Evolutionary conservation across 1,140 invertebrate species (phyloP), one percentile per base, ranked within the genome.

Genomic region (Steinernema khuongi): DNA sequence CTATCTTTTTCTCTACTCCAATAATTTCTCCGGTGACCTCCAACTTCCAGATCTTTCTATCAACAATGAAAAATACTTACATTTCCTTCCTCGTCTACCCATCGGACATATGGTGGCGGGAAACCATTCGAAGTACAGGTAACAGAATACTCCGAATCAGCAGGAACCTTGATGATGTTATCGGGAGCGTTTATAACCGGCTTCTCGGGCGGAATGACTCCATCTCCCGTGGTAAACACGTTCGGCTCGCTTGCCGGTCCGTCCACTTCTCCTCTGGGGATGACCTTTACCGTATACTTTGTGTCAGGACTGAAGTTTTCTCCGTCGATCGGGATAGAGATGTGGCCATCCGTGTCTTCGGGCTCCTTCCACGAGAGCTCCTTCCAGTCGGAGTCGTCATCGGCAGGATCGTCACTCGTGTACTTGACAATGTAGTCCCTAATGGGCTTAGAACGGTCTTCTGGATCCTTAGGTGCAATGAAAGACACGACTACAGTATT

Each of bases 241-340:
- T 68, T 68, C 1, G 79, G 74, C 41, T 82, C 80, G 70, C 72
- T 80, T 22, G 82, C 75, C 29, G 41, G 66, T 4, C 82, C 81
- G 32, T 83, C 80, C 50, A 83, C 79, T 43, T 83, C 81, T 29
- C 81, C 82, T 30, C 76, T 67, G 60, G 81, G 80, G 75, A 82
- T 84, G 19, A 83, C 74, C 44, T 80, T 78, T 14, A 81, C 69
- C 31, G 68, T 82, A 68, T 82, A 84, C 66, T 81, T 85, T 0
- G 83, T 84, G 30, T 84, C 79, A n/a, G 84, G 83, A 29, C 82
- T 77, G 77, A 84, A 84, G 36, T 84, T 82, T 43, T 84, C 77
- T 44, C 84, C 83, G 69, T 84, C 83, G 41, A 84, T 79, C 1
- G 71, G 75, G 32, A 82, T 31, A 28, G 74, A 7, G 31, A 71